Evolutionary conservation across 1,140 invertebrate species (phyloP), one percentile per base, ranked within the genome.

Genomic region (Procambarus clarkii): DNA sequence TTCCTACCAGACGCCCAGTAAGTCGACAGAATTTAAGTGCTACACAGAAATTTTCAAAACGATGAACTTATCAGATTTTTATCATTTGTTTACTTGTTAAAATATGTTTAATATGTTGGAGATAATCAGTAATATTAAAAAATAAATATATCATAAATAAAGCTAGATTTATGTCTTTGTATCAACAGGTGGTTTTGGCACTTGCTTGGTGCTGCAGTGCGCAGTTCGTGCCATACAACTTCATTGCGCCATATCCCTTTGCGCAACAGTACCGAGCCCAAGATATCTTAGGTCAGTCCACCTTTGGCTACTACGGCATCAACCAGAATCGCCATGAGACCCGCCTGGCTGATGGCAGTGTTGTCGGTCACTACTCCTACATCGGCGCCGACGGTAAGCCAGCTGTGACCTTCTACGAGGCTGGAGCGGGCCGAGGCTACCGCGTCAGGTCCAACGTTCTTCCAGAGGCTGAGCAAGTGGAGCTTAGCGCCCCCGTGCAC

Each of bases 261-360:
- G 34, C 71, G 45, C 48, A 34, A 15, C 84, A 86, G 21, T 69
- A 76, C 34, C 69, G 69, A 71, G 0, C n/a, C 2, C 18, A 50
- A 64, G 8, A 21, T 9, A 9, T 24, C 45, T 34, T 24, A 21
- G 84, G 84, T 50, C 46, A 71, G 13, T 78, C 54, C 13, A 64
- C 54, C 34, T 88, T 88, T n/a, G 78, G 77, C 11, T 60, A 79
- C 77, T 46, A n/a, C 45, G 60, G 44, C 45, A 45, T 60, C 54
- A 60, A 88, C 86, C 86, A 88, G 54, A 88, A 79, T 34, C 76
- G 60, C 18, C 86, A 88, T 9, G 54, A 88, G 77, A 69, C 48
- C 24, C 60, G 77, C 18, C 34, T 64, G 2, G 13, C 76, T 80
- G 86, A 80, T 45, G 86, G 86, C n/a, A 80, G 50, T 44, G 86